Evolutionary conservation across 2,888 invertebrate species (phyloP), one percentile per base, ranked within the genome.

Genomic region (Thumatha senex): DNA sequence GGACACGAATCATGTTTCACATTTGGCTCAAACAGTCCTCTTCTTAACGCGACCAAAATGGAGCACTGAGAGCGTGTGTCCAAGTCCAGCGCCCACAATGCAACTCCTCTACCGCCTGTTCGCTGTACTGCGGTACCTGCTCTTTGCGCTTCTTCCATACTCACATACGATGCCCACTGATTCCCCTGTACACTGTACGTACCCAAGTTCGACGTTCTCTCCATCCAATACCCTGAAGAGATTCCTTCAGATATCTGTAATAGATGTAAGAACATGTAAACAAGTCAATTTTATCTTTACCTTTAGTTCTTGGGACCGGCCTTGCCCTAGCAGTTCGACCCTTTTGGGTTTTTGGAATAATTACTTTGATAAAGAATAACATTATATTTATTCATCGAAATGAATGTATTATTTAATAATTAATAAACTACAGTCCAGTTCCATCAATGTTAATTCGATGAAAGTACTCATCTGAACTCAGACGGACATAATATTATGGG

Each of bases 131-230:
- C 91, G 43, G 93, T 89, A 0, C 94, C 92, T 65, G 95, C 94
- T 46, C 93, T 84, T 47, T 93, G 90, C 39, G 95, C 93, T 51
- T 95, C 95, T 2, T 84, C 82, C 0, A 94, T 93, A 60, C 95
- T 95, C 70, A 96, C 94, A 74, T 96, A 96, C 0, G 96, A 95
- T 0, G 95, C 95, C 96, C 96, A 97, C 75, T 96, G 96, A 51
- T 93, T 93, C 0, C 93, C 94, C 35, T 89, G 92, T 54, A 94
- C 93, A 0, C 95, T 95, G 76, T 94, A 96, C 0, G 96, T 96
- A 0, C 96, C 96, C 63, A 95, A 94, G 12, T 93, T 81, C 1
- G 93, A 94, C 66, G 93, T 94, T 1, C 63, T 72, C 48, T 86
- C 84, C 24, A 61, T 68, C 72, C 95, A 93, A 15, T 93, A 92